Evolutionary conservation across 1,140 invertebrate species (phyloP), one percentile per base, ranked within the genome.

Genomic region (Drosophila pandora): DNA sequence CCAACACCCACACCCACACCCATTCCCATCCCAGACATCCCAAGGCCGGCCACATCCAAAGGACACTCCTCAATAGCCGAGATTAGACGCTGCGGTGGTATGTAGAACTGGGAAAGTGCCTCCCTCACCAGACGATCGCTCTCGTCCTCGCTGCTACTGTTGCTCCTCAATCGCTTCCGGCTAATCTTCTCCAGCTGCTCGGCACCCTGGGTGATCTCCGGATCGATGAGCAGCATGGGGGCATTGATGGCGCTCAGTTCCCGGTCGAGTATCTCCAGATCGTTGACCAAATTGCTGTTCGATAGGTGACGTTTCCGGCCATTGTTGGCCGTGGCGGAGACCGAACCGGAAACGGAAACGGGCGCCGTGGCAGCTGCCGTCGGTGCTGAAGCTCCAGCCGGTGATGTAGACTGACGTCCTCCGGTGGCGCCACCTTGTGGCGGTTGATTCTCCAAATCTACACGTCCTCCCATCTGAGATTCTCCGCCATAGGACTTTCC

Each of bases 61-160:
- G 91, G 91, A 25, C 90, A 92, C 30, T 94, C 94, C 79, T 95
- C 94, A 34, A 95, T 94, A 45, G 94, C 94, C 4, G 95, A 95
- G 47, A 96, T 92, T 67, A 95, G 92, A 48, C 94, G 92, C 9
- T 95, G 94, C 0, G 95, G 95, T 45, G 95, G 95, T 90, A 95
- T 94, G 85, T 95, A 96, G 73, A 95, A 95, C 70, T 95, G 95
- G 28, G 94, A 95, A 0, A 95, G 90, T 0, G 94, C 94, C 61
- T 94, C 94, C 41, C 94, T 93, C 22, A 94, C 93, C 82, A 94
- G 92, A 28, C 93, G 93, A 73, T 94, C 94, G 64, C 94, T 93
- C 34, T 94, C 94, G 39, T 94, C 94, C 59, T 93, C 93, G 37
- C 92, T 92, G 54, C 92, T 91, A 63, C 91, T 92, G 34, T 92